Base-by-base conservation (phyloP, 2,888 invertebrate genomes). In the Xestia sexstrigata region DNA sequence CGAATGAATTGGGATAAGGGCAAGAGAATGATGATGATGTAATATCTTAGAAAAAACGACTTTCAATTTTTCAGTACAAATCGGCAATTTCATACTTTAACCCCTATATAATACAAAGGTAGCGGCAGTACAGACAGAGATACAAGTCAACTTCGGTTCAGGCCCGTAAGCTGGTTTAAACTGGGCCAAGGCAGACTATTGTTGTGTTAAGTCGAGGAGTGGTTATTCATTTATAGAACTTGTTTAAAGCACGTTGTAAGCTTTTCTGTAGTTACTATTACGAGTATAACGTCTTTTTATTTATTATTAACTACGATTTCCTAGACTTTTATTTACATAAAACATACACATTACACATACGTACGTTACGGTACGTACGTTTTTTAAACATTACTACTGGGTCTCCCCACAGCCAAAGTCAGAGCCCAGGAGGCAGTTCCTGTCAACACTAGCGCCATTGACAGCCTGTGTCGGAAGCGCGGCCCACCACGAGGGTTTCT, bases 391-490 rank as follows among this genome's bases (percentile, higher is more conserved):
- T 45, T n/a, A 39, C 26, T 11, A 26, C 58, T 71, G 47, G 11
- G 39, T 73, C 13, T 42, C 1, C 49, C 68, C 42, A 55, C 90
- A 97, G 95, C 91, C 97, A 2, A 96, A 97, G 76, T 89, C 96
- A 2, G 98, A 98, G 89, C 97, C 98, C 0, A 97, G 98, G 65
- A 97, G 98, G 76, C 98, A 98, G 93, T 98, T 98, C 93, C 94
- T 98, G 42, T 98, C 98, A 0, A 98, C 98, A 0, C 93, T 98
- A 77, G 98, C 98, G 0, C 98, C 98, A 0, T 94, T 98, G 63
- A 98, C 98, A 2, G 98, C 98, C 3, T 98, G 98, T 90, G 98
- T 98, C 17, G 97, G 97, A 0, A 96, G 96, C 60, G 93, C 96
- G 0, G 95, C 95, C 9, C 96, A 96, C 70, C 96, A 96, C 86